Base-by-base conservation (phyloP, 2,797 vertebrate species). In the Cossypha niveicapilla region DNA sequence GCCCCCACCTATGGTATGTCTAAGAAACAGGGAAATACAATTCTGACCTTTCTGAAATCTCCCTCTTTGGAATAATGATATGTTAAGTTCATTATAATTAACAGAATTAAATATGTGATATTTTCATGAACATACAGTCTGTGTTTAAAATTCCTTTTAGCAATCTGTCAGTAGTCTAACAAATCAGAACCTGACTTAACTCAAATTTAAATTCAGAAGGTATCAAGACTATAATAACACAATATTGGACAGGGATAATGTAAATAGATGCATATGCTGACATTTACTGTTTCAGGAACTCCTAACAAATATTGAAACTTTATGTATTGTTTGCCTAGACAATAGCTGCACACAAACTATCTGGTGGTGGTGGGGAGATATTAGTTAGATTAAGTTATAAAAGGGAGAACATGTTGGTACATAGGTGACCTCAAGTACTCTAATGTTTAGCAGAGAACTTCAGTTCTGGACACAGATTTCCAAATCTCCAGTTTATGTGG, bases 41-140 rank as follows among this genome's bases (percentile, higher is more conserved):
- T 8, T 47, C 34, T 60, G 17, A 84, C 19, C 78, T 47, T 75
- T 61, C 50, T 45, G 54, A 78, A 87, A 75, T 27, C 13, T 30
- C 47, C 11, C 35, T 63, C 34, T 72, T 78, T 54, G n/a, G 14
- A 80, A 66, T 70, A 90, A 47, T 32, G 35, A 70, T 50, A 50
- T 37, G 45, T 78, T 65, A 91, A 84, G 25, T 75, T 84, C 62
- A 45, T 87, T 81, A 61, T 53, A 88, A 77, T 80, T 54, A 90
- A 54, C n/a, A 76, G 22, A 82, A 88, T 54, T 63, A 83, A 86
- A 77, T 81, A 68, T 41, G 25, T 81, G 37, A 24, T 92, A 60
- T 81, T 91, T 78, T 71, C 16, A 61, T 60, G 51, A 68, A 84
- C 34, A 58, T 35, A 50, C 25, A 58, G 45, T 74, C 73, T 80